Base-by-base conservation (phyloP, 2,888 invertebrate species). In the Acholoe squamosa region DNA sequence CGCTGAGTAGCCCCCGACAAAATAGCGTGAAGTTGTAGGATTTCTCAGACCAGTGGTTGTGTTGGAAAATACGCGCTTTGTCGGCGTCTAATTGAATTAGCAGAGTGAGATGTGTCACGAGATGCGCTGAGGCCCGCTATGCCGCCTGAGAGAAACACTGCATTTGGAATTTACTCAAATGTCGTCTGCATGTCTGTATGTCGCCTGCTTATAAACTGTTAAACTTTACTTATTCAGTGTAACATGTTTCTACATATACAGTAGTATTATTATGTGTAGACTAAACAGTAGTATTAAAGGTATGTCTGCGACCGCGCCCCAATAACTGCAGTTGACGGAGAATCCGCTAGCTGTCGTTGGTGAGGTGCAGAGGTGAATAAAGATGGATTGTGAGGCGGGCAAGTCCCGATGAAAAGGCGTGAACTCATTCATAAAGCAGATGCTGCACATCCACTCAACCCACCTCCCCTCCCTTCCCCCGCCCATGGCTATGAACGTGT, bases 71-170 rank as follows among this genome's bases (percentile, higher is more conserved):
- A 54, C 16, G 54, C 54, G 14, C 86, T 86, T 86, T 86, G 86
- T 86, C 86, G 86, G 86, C 52, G 56, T 52, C 31, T 54, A 86
- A 86, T 86, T 86, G 86, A 86, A 86, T 86, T 86, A 86, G 56
- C 54, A 54, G n/a, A 28, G 56, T 52, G 86, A 52, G 86, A 28
- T 52, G 86, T 86, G 52, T 80, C 80, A 80, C 86, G 56, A 54
- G 86, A 54, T 14, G 86, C 28, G n/a, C n/a, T 10, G 54, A 22
- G 34, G 33, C 34, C 33, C 33, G n/a, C 80, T 80, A 43, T 43
- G 10, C n/a, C n/a, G n/a, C 43, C 43, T 43, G 43, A 43, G 10
- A 43, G 43, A 43, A 43, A 43, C 43, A 43, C 43, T 43, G 10
- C 43, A 7, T 43, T 43, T 43, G 43, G 43, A 43, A 43, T 71